Base-by-base conservation (phyloP, 92 coral and sea anemone species). In the Plumapathes pennacea region DNA sequence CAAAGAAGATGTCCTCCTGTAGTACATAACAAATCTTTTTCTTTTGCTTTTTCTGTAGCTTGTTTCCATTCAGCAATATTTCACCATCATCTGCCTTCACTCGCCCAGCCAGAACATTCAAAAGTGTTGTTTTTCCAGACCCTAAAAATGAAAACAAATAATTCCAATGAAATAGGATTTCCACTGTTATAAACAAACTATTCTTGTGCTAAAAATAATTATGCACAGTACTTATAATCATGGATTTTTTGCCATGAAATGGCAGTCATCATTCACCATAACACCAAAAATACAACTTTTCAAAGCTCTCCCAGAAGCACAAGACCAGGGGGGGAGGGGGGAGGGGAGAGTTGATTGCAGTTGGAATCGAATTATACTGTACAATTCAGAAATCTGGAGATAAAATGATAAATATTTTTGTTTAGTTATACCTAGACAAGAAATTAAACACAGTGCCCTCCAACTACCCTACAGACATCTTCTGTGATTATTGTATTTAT, bases 1-100 rank as follows among this genome's bases (percentile, higher is more conserved):
- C 80, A 71, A 91, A 91, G 72, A 91, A 91, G 22, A 91, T 74
- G 51, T 91, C 97, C 41, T 91, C 96, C 62, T 91, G 97, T 40
- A 87, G 57, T 10, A 91, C 96, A 52, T 87, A 91, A 50, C 89
- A 85, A 57, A 91, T 91, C 45, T 65, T 87, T 64, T 89, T 86
- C 40, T 83, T 91, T 27, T 86, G 51, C 31, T 81, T 80, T 46
- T 86, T 91, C 47, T 83, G 83, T 32, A 91, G 23, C 45, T 72
- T 77, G 15, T 62, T 85, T 10, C 97, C 96, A 80, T 91, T 91
- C 33, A 91, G 84, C 6, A 65, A 64, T n/a, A 91, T 85, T 25
- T 91, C 96, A 37, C 97, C 97, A 13, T 60, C 65, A 29, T 84
- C 89, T 20, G 89, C 85, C 23, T 64, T 66, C 64, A 79, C 36